Evolutionary conservation across 1,140 invertebrate genomes (phyloP), one percentile per base, ranked within the genome.

Genomic region (Vollenhovia emeryi): DNA sequence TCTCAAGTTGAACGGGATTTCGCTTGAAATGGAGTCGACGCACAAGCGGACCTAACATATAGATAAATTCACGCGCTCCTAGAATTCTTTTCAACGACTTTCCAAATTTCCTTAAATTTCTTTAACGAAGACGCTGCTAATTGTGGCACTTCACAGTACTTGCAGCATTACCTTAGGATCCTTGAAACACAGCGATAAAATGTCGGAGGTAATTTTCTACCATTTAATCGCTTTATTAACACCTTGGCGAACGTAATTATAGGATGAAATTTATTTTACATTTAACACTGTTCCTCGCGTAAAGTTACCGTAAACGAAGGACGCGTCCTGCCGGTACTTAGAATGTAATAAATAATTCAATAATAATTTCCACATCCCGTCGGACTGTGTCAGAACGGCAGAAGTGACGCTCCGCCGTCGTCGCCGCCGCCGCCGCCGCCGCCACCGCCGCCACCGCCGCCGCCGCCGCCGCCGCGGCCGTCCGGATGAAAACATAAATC

Each of bases 401-500:
- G 11, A 57, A 71, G 64, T 43, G 64, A 55, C 21, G 62, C 33
- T 21, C 52, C 52, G 11, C 71, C 5, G 21, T 21, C 33, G 33
- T 18, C 21, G 64, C 21, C 9, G 45, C 69, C 50, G 71, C 24
- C 30, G 30, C n/a, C 30, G n/a, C 69, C 15, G 15, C 13, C 2
- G 15, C 27, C 27, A 1, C 6, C 5, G 64, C n/a, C 64, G 11
- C 13, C 21, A 6, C 36, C 33, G 5, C 36, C 18, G n/a, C n/a
- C 62, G 13, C 36, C 36, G 4, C 4, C 9, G 18, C 64, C 30
- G 18, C 13, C 40, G n/a, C 60, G 18, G 60, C 33, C 30, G 62
- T 69, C 48, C 78, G 78, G 78, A 80, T 80, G 64, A 80, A 80
- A 80, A 80, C 78, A 80, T 80, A 80, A 80, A 80, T 80, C 78